Conservation (phyloP, 2,888 invertebrate species). For the Abrostola triplasia region DNA sequence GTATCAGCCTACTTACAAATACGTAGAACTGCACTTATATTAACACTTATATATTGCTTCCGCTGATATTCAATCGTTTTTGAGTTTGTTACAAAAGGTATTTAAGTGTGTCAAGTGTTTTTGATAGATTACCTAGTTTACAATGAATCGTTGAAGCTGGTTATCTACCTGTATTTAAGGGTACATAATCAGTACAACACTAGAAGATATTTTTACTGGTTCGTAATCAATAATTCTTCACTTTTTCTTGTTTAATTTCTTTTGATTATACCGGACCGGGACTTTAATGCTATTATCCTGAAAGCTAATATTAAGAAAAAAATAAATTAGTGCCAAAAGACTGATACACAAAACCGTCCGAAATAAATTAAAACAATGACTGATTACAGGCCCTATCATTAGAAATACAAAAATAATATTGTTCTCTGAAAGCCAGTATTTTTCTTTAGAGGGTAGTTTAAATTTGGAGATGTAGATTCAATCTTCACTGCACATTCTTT, state of each 20-base stretch:
- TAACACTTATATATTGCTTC: constrained; percentile 1
- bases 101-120: constrained; percentile 1
- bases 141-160: not conserved
- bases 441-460: not conserved
- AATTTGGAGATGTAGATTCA: not conserved
- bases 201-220: not conserved
- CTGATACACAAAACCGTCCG: no score
- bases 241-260: not conserved
- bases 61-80: constrained; percentile 2
- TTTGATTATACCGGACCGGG: not conserved
- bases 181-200: not conserved
- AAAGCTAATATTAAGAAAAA: no score
- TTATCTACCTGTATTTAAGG: not conserved
- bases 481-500: not conserved
- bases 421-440: not conserved
- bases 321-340: no score
- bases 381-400: no score
- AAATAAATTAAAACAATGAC: no score
- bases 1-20: constrained; percentile 5
- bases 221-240: no score
- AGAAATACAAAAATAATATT: not conserved
- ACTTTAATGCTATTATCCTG: no score
- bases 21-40: constrained; percentile 1
- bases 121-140: not conserved
- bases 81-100: not conserved